Conservation (phyloP, 1,140 invertebrate genomes). For the Campoletis sonorensis region DNA sequence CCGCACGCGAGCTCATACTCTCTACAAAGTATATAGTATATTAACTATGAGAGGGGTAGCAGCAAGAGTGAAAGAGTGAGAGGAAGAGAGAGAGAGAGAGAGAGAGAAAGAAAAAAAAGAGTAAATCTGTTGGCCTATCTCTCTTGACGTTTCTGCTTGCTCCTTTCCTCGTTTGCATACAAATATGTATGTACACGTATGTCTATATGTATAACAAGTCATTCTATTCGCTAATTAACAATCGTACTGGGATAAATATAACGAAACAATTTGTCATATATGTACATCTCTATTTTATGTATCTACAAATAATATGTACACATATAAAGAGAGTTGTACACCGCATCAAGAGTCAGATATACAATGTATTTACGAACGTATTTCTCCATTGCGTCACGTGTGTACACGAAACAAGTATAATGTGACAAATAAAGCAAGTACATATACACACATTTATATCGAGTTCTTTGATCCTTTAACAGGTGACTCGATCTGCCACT, state of each 20-base stretch:
- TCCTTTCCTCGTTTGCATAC: constrained; percentile 24
- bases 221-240: constrained; percentile 25
- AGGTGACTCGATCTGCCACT: constrained; percentile 10
- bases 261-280: background rate
- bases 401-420: constrained; percentile 17
- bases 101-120: background rate
- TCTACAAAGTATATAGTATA: constrained; percentile 37
- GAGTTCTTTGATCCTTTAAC: constrained; percentile 17
- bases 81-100: background rate
- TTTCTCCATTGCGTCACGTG: constrained; percentile 4
- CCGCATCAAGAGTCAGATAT: background rate
- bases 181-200: background rate
- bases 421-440: background rate
- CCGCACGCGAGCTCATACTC: background rate
- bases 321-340: background rate
- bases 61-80: too few species aligned
- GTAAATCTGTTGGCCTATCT: constrained; percentile 3
- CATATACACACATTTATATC: background rate
- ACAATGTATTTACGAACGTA: background rate
- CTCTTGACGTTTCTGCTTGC: constrained; percentile 14
- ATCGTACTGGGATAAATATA: constrained; percentile 22
- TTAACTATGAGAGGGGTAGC: background rate
- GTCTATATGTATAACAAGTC: constrained; percentile 10
- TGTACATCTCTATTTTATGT: background rate
- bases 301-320: background rate